These are phyloP conservation scores for Lampris megalopsis DNA, from an alignment of 2,113 vertebrate species.

Conservation along the genomic window DNA sequence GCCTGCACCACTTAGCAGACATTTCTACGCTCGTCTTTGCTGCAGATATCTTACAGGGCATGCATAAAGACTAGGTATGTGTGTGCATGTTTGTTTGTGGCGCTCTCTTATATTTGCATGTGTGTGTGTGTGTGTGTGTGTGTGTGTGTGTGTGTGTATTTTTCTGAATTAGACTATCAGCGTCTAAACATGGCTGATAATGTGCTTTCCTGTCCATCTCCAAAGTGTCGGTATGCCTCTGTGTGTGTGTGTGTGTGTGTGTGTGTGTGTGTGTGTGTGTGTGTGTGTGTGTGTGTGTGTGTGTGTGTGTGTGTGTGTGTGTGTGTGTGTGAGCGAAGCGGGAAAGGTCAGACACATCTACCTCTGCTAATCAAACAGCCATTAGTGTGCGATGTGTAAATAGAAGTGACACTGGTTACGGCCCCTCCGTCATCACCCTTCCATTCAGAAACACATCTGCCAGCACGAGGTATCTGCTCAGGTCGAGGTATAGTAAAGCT, in stretches of 20 bases:
- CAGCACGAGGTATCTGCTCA: not conserved
- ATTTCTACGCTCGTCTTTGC: no score
- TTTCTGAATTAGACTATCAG: not conserved
- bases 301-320: slow-evolving; percentile 3
- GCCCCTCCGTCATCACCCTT: slow-evolving; percentile 39
- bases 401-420: slow-evolving; percentile 39
- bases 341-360: slow-evolving; percentile 63
- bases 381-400: slow-evolving; percentile 65
- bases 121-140: not conserved
- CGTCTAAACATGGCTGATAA: not conserved
- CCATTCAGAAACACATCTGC: slow-evolving; percentile 45
- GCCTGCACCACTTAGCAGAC: not conserved
- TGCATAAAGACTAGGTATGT: no score
- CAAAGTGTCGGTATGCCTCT: not conserved
- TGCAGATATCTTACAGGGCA: no score
- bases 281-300: slow-evolving; percentile 6
- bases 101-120: no score
- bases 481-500: slow-evolving; percentile 28
- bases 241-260: slow-evolving; percentile 5
- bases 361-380: slow-evolving; percentile 62
- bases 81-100: no score
- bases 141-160: not conserved
- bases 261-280: slow-evolving; percentile 6
- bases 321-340: slow-evolving; percentile 17
- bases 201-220: not conserved